phyloP scores from a whole-genome alignment of 2,797 vertebrate genomes.

The Sorex maritimensis region DNA sequence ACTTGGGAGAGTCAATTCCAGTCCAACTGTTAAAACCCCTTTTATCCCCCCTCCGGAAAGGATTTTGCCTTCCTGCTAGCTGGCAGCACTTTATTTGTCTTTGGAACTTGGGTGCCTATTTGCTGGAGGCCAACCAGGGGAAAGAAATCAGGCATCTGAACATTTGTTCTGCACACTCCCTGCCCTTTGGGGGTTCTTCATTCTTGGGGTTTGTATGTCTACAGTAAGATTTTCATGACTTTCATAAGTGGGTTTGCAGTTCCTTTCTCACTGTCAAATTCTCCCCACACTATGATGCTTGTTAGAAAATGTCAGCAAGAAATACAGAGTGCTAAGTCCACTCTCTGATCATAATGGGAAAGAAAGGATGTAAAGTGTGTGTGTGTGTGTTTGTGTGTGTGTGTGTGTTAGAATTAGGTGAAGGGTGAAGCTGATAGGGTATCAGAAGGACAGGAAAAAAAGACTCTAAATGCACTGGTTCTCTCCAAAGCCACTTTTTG shows the following conservation, averaged over 20 bases:
- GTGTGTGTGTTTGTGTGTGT: neutral
- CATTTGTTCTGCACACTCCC: neutral
- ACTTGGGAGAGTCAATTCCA: neutral
- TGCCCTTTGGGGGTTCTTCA: neutral
- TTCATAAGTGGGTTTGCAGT: neutral
- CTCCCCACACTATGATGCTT: neutral
- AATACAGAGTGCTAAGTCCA: neutral
- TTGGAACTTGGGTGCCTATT: neutral
- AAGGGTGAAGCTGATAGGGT: neutral
- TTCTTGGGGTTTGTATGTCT: too few species aligned
- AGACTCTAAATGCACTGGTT: neutral
- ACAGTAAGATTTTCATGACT: neutral
- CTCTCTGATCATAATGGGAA: neutral
- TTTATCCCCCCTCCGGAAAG: neutral
- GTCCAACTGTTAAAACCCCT: neutral
- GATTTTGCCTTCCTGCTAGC: neutral
- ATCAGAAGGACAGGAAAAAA: neutral
- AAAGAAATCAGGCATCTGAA: neutral
- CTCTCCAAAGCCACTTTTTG: neutral
- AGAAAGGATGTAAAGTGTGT: neutral
- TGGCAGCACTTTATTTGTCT: conserved; percentile 17
- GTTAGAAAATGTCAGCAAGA: neutral
- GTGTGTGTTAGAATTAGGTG: neutral
- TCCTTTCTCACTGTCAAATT: neutral
- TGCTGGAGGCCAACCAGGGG: neutral